These are phyloP conservation scores for Heptranchias perlo DNA, from an alignment of 2,113 vertebrate species.

Conservation along the genomic window DNA sequence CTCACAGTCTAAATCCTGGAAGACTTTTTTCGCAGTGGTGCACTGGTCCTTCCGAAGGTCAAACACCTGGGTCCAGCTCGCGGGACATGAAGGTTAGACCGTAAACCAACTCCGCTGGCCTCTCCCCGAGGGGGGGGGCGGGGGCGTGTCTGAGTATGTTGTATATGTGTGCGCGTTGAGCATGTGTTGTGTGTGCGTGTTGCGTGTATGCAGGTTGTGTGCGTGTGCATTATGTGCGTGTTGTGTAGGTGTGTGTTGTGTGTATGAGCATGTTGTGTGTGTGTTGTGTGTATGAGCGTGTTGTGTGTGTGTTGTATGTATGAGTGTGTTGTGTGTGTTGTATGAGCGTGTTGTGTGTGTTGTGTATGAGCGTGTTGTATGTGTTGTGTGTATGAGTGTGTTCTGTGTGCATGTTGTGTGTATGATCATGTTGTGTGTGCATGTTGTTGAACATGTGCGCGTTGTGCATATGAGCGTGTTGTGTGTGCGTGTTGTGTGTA, in stretches of 20 bases:
- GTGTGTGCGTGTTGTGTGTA: background rate
- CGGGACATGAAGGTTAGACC: slow-evolving; percentile 64
- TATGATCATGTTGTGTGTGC: too few species aligned
- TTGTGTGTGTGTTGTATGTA: too few species aligned
- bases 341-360: too few species aligned
- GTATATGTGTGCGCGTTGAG: background rate
- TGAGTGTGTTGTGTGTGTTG: too few species aligned
- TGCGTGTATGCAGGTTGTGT: background rate
- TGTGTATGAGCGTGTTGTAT: too few species aligned
- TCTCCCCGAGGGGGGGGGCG: background rate
- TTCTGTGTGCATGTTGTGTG: too few species aligned
- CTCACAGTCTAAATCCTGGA: slow-evolving; percentile 61
- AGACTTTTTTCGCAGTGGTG: slow-evolving; percentile 66
- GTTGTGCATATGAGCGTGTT: background rate
- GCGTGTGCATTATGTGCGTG: too few species aligned
- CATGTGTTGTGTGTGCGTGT: background rate
- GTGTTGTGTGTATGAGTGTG: too few species aligned
- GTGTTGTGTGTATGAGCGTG: too few species aligned
- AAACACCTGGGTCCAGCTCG: slow-evolving; percentile 71
- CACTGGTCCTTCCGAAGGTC: slow-evolving; percentile 63
- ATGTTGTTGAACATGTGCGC: background rate
- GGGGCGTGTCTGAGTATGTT: background rate
- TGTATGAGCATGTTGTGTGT: too few species aligned
- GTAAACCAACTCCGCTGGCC: too few species aligned
- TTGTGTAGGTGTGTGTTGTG: too few species aligned